Evolutionary conservation across 2,113 vertebrate species (phyloP).

Genomic region (Crotalus tigris): DNA sequence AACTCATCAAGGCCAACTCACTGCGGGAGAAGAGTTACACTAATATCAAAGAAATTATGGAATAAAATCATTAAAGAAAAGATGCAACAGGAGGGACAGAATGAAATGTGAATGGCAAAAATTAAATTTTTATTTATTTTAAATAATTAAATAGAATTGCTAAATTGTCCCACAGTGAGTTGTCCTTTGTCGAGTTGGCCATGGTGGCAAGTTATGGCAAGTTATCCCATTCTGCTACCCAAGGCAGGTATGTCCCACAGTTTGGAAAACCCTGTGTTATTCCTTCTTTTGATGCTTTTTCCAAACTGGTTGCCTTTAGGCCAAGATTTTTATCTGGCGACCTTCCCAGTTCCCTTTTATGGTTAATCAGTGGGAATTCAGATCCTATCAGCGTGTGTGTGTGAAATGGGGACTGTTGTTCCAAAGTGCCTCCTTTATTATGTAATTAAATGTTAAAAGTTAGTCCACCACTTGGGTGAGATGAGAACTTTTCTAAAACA

Average conservation of each 20-base stretch:
- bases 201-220: too few species aligned
- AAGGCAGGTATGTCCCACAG: neutral
- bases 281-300: neutral
- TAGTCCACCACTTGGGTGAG: neutral
- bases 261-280: neutral
- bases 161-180: too few species aligned
- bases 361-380: neutral
- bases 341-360: neutral
- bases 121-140: too few species aligned
- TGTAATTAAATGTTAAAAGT: neutral
- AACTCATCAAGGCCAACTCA: too few species aligned
- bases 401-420: neutral
- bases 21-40: too few species aligned
- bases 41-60: too few species aligned
- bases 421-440: neutral
- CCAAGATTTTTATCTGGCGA: neutral
- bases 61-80: too few species aligned
- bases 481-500: neutral
- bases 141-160: too few species aligned
- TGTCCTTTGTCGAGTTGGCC: too few species aligned
- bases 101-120: too few species aligned
- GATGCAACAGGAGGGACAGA: too few species aligned
- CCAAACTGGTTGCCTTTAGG: neutral
- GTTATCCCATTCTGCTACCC: neutral
- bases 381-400: neutral